Evolutionary conservation across 2,888 invertebrate species (phyloP).

Genomic region (Lasioglossum leucozonium): DNA sequence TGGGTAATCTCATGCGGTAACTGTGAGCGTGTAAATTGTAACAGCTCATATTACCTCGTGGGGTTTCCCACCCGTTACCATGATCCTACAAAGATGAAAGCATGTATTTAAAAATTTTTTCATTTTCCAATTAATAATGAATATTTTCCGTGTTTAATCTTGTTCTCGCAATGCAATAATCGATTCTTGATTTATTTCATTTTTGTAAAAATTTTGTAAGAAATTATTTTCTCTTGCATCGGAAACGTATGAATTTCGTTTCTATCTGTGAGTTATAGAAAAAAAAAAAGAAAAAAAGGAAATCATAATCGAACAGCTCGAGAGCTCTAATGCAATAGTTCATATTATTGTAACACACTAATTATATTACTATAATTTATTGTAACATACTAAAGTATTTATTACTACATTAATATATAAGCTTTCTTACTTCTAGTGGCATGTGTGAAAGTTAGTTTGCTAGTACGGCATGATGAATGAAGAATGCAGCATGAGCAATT

Average conservation of each 20-base stretch:
- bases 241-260: neutral
- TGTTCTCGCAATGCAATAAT: neutral
- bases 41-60: constrained; percentile 94
- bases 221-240: neutral
- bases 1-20: constrained; percentile 99
- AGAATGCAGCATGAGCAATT: constrained; percentile 83
- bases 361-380: constrained; percentile 28
- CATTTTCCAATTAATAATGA: constrained; percentile 21
- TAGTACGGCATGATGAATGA: constrained; percentile 83
- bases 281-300: neutral
- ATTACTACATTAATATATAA: constrained; percentile 57
- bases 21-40: constrained; percentile 90
- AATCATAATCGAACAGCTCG: constrained; percentile 15
- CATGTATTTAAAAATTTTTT: constrained; percentile 34
- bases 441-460: constrained; percentile 78
- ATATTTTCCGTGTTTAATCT: constrained; percentile 11
- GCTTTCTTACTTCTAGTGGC: constrained; percentile 81
- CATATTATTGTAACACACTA: constrained; percentile 46
- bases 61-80: constrained; percentile 90
- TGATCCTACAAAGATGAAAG: constrained; percentile 78
- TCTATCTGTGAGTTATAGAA: neutral
- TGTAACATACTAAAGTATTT: constrained; percentile 47
- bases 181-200: constrained; percentile 12
- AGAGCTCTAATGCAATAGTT: constrained; percentile 17
- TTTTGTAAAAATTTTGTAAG: constrained; percentile 18